Percentiles rank a stretch among this genome's conserved stretches.
These are phyloP conservation scores for Chorisops tibialis DNA, from an alignment of 2,888 invertebrate species.

Conservation along the genomic window DNA sequence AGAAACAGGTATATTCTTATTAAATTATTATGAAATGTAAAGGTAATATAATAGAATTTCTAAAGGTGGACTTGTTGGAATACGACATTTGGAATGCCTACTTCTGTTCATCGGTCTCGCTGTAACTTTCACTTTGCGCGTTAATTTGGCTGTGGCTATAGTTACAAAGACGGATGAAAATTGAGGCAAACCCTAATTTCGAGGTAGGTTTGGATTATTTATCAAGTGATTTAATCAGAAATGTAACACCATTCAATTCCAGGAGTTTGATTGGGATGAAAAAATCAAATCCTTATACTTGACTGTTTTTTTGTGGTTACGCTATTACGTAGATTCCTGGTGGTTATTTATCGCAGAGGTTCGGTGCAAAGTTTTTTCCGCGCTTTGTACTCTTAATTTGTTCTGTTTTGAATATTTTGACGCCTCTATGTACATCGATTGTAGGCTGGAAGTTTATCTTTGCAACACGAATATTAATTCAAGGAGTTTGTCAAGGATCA, in stretches of 20 bases:
- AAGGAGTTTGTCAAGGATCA: slow-evolving; percentile 67
- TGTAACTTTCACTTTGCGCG: slow-evolving; percentile 59
- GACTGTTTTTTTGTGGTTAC: slow-evolving; percentile 72
- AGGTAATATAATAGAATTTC: no score
- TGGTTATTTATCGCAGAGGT: slow-evolving; percentile 66
- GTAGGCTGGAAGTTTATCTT: slow-evolving; percentile 62
- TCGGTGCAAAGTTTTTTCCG: slow-evolving; percentile 66
- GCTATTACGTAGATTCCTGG: slow-evolving; percentile 62
- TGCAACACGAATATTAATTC: slow-evolving; percentile 61
- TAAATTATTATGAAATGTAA: no score
- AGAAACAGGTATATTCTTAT: no score
- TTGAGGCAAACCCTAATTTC: slow-evolving; percentile 48
- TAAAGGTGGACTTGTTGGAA: slow-evolving; percentile 49
- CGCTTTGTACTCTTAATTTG: slow-evolving; percentile 58
- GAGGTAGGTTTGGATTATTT: slow-evolving; percentile 44
- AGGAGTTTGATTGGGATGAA: slow-evolving; percentile 62
- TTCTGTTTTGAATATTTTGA: slow-evolving; percentile 62
- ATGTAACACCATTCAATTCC: slow-evolving; percentile 31
- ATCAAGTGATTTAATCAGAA: not conserved
- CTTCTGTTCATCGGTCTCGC: slow-evolving; percentile 58
- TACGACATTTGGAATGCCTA: slow-evolving; percentile 58
- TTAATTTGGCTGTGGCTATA: slow-evolving; percentile 64
- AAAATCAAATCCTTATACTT: slow-evolving; percentile 57
- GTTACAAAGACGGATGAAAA: slow-evolving; percentile 61
- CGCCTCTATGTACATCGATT: slow-evolving; percentile 65